phyloP scores from a whole-genome alignment of 2,797 vertebrate genomes.

The Crocidura indochinensis region DNA sequence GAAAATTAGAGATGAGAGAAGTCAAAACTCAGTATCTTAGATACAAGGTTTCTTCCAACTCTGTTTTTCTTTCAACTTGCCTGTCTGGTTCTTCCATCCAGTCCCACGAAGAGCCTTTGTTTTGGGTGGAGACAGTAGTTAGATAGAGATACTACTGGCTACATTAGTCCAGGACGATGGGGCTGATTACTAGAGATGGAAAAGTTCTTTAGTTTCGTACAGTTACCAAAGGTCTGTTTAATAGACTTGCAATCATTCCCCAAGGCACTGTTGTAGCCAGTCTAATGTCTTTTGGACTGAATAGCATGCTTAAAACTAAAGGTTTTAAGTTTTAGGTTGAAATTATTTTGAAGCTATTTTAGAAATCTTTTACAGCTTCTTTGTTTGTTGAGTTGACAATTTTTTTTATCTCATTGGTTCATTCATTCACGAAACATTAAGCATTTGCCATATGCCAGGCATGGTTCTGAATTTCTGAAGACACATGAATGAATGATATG shows the following conservation, averaged over 20 bases:
- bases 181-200: neutral
- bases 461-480: neutral
- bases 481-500: neutral
- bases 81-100: neutral
- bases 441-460: neutral
- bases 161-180: neutral
- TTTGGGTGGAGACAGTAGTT: neutral
- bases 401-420: neutral
- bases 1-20: neutral
- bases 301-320: constrained; percentile 24
- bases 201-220: neutral
- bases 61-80: neutral
- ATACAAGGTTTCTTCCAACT: neutral
- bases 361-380: neutral
- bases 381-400: neutral
- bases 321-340: too few relatives aligned
- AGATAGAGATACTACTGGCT: neutral
- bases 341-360: constrained; percentile 10
- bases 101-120: neutral
- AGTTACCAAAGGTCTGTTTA: neutral
- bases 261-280: neutral
- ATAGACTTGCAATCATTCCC: neutral
- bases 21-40: neutral
- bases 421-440: neutral
- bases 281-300: constrained; percentile 32